A percentile compares a stretch with the other conserved stretches of the same genome.
Evolutionary conservation across 2,888 invertebrate species (phyloP).

Genomic region (Anorthoa munda): DNA sequence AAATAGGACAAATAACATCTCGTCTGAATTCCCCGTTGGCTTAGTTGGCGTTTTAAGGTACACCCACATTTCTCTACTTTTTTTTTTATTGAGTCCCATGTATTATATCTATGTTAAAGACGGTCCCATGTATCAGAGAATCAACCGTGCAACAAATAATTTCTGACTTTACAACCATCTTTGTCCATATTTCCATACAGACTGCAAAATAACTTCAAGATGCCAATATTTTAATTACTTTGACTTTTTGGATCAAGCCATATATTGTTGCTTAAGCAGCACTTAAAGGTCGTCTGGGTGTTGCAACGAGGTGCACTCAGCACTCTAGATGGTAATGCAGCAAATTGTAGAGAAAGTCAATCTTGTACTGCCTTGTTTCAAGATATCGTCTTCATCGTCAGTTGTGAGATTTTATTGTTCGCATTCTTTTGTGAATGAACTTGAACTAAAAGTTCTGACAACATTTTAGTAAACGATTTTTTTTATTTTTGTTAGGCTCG

Average conservation of each 20-base stretch:
- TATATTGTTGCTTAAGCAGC: slow-evolving; percentile 43
- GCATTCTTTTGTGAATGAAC: slow-evolving; percentile 4
- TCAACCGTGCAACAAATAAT: too few species aligned
- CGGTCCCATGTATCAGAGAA: too few species aligned
- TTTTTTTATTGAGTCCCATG: too few species aligned
- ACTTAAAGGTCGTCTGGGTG: slow-evolving; percentile 58
- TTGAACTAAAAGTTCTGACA: not conserved
- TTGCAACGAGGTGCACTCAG: slow-evolving; percentile 57
- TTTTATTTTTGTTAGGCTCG: too few species aligned
- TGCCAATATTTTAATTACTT: slow-evolving; percentile 45
- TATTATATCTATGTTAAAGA: too few species aligned
- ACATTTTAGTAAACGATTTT: too few species aligned
- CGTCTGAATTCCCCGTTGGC: too few species aligned
- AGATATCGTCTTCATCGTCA: slow-evolving; percentile 34
- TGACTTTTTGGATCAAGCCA: slow-evolving; percentile 42
- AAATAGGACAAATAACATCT: too few species aligned
- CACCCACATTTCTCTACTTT: too few species aligned
- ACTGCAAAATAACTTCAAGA: slow-evolving; percentile 44
- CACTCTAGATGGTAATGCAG: slow-evolving; percentile 56
- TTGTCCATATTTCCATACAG: slow-evolving; percentile 19
- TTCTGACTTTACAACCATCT: too few species aligned
- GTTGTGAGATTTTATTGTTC: slow-evolving; percentile 15
- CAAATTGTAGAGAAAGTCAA: slow-evolving; percentile 56
- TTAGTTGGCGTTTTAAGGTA: too few species aligned
- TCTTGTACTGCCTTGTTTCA: slow-evolving; percentile 42